phyloP scores from a whole-genome alignment of 1,140 invertebrate genomes.

The Drosophila parabipectinata region DNA sequence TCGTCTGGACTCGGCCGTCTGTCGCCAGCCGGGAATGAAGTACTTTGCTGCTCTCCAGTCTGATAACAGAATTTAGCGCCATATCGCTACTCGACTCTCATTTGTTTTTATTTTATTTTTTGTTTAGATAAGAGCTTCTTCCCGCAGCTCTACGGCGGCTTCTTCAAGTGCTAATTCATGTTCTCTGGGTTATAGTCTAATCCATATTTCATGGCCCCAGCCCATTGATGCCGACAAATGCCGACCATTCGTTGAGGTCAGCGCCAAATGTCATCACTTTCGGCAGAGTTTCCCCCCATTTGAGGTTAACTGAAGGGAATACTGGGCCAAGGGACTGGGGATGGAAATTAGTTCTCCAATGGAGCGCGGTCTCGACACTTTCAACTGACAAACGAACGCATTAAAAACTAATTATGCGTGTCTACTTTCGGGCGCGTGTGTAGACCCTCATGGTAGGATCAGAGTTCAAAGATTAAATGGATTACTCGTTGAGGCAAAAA shows the following conservation, averaged over 20 bases:
- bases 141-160: conserved; percentile 25
- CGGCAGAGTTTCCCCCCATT: background rate
- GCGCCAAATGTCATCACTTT: conserved; percentile 59
- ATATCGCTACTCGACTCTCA: conserved; percentile 40
- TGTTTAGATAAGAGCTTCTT: conserved; percentile 48
- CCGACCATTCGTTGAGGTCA: conserved; percentile 53
- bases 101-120: conserved; percentile 20
- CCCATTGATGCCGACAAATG: conserved; percentile 42
- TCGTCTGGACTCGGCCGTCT: conserved; percentile 26
- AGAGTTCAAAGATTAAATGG: conserved; percentile 1
- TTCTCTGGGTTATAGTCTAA: conserved; percentile 3
- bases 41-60: conserved; percentile 31
- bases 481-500: background rate
- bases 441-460: background rate
- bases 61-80: conserved; percentile 58
- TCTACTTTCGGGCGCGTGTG: conserved; percentile 53
- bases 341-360: conserved; percentile 14
- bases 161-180: conserved; percentile 36
- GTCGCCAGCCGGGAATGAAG: conserved; percentile 31
- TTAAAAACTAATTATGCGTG: conserved; percentile 71
- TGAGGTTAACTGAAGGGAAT: background rate
- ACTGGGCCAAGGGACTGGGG: background rate
- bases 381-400: conserved; percentile 26
- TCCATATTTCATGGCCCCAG: conserved; percentile 51
- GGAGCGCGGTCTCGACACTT: conserved; percentile 8